These are phyloP conservation scores for Mellilla xanthometata DNA, from an alignment of 2,888 invertebrate species.

Conservation along the genomic window DNA sequence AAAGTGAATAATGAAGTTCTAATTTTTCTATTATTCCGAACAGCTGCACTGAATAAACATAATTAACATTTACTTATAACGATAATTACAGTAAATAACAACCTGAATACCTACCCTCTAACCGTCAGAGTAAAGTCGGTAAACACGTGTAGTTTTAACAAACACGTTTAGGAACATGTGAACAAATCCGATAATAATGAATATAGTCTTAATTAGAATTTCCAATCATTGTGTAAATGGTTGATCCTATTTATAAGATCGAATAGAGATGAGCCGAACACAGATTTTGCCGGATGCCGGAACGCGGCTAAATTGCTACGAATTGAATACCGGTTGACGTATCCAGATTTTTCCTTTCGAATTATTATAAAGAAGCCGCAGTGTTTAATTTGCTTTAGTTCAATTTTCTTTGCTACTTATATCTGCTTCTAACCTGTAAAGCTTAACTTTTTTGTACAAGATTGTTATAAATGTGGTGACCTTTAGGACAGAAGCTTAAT, in stretches of 20 bases:
- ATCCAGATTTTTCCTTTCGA: no score
- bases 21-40: background rate
- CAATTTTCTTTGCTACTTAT: no score
- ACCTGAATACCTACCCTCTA: constrained; percentile 1
- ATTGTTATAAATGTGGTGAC: no score
- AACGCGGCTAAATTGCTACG: no score
- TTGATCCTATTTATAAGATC: constrained; percentile 25
- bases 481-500: no score
- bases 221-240: constrained; percentile 33
- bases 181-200: constrained; percentile 16
- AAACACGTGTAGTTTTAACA: background rate
- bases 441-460: no score
- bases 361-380: no score
- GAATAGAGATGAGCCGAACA: background rate
- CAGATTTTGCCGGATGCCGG: constrained; percentile 4
- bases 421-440: no score
- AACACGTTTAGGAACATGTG: constrained; percentile 3
- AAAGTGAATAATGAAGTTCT: background rate
- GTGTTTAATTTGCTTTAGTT: no score
- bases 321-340: no score
- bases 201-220: constrained; percentile 38
- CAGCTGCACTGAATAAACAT: background rate
- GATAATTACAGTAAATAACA: background rate
- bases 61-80: background rate
- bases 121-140: background rate